phyloP scores from a whole-genome alignment of 2,888 invertebrate species.

The Mythimna loreyi region DNA sequence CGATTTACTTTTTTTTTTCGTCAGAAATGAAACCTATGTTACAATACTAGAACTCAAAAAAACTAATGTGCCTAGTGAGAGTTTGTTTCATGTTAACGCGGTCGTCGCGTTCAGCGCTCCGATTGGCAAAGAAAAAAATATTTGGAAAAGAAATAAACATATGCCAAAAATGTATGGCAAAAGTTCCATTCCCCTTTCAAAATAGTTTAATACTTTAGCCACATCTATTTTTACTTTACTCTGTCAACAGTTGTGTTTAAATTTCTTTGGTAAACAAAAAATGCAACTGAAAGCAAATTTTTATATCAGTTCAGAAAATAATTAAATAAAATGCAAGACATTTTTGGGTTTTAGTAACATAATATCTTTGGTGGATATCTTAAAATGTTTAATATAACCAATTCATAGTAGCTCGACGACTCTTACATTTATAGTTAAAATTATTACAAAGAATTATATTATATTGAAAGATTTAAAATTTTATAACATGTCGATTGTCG shows the following conservation, averaged over 20 bases:
- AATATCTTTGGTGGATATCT: conserved; percentile 52
- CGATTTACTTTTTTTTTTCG: too few species aligned
- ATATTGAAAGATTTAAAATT: conserved; percentile 37
- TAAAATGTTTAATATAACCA: conserved; percentile 23
- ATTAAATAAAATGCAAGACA: conserved; percentile 13
- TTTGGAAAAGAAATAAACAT: too few species aligned
- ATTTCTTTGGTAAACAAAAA: conserved; percentile 37
- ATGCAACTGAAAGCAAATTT: not conserved
- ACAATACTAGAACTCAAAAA: too few species aligned
- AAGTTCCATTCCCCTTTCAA: too few species aligned
- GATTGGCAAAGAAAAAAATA: too few species aligned
- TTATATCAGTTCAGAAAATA: not conserved
- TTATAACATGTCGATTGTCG: conserved; percentile 17
- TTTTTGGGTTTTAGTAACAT: conserved; percentile 14
- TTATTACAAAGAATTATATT: too few species aligned
- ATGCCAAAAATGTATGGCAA: too few species aligned
- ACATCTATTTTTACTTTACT: not conserved
- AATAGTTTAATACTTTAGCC: not conserved
- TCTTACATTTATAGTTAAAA: too few species aligned
- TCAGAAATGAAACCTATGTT: too few species aligned
- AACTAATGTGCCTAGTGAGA: too few species aligned
- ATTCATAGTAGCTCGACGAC: conserved; percentile 19
- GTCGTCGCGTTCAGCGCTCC: too few species aligned
- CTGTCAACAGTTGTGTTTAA: not conserved
- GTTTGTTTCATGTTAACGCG: too few species aligned